Percentiles rank a stretch among this genome's conserved stretches.
phyloP scores from a whole-genome alignment of 2,888 invertebrate species.

The Augiades crinisus region DNA sequence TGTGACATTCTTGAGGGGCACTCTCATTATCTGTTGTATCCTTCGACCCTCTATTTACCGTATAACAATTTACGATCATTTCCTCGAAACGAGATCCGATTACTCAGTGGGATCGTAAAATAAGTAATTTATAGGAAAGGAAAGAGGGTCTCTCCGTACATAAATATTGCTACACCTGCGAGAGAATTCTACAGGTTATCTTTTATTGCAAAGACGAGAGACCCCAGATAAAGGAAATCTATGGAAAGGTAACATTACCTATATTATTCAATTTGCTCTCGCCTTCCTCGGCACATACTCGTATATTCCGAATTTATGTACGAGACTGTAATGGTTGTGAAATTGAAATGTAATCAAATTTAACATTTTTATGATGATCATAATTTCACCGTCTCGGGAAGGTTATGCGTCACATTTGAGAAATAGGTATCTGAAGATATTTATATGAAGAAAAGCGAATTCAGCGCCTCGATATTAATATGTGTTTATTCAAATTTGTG shows the following conservation, averaged over 20 bases:
- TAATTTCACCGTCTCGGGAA: not conserved
- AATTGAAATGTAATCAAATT: constrained; percentile 16
- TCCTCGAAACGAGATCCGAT: constrained; percentile 55
- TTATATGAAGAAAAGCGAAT: too few relatives aligned
- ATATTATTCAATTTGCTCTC: constrained; percentile 36
- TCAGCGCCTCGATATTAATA: too few relatives aligned
- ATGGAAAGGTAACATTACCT: constrained; percentile 32
- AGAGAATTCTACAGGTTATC: constrained; percentile 46
- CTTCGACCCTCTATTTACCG: constrained; percentile 48
- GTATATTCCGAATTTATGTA: not conserved
- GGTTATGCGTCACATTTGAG: not conserved
- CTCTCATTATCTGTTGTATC: constrained; percentile 43
- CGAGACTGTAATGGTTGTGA: not conserved
- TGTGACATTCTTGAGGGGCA: constrained; percentile 30
- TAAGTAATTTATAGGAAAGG: constrained; percentile 62
- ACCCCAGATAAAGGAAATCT: constrained; percentile 25
- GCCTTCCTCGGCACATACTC: constrained; percentile 21
- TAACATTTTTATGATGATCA: constrained; percentile 4
- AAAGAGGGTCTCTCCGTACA: constrained; percentile 39
- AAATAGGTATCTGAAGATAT: not conserved
- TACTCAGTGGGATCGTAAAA: constrained; percentile 69
- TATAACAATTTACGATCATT: constrained; percentile 56
- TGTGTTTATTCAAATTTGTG: too few relatives aligned
- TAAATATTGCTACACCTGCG: constrained; percentile 55
- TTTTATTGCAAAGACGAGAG: constrained; percentile 48